Evolutionary conservation across 35 echinoderm and acorn worm genomes (phyloP).

Genomic region (Lytechinus pictus): DNA sequence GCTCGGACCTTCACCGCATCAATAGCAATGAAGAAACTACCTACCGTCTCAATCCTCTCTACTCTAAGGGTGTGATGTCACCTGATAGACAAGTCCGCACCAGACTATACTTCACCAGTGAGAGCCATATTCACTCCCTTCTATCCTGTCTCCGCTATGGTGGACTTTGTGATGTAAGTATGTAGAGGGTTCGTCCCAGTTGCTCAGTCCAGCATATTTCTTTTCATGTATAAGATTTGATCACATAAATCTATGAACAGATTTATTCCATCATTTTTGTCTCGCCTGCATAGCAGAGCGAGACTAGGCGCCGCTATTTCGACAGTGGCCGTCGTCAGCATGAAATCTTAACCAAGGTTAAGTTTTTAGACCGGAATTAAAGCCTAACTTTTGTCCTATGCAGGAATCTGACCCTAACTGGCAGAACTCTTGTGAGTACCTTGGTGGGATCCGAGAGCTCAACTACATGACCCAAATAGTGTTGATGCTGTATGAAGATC

Average conservation of each 20-base stretch:
- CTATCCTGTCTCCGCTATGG: slow-evolving; percentile 87
- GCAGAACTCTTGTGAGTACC: slow-evolving; percentile 83
- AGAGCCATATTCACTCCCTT: slow-evolving; percentile 96
- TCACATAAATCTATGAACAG: too few relatives aligned
- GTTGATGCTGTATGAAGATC: slow-evolving; percentile 97
- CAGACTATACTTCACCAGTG: slow-evolving; percentile 97
- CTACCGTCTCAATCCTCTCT: slow-evolving; percentile 85
- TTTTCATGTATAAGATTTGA: neutral
- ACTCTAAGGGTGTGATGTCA: slow-evolving; percentile 90
- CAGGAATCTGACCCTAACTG: slow-evolving; percentile 84
- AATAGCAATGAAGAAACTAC: slow-evolving; percentile 92
- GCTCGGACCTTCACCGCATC: slow-evolving; percentile 83
- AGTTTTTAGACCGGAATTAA: too few relatives aligned
- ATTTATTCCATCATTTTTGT: too few relatives aligned
- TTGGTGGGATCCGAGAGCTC: slow-evolving; percentile 88
- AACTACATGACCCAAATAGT: slow-evolving; percentile 99
- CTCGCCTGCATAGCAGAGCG: too few relatives aligned
- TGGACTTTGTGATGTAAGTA: slow-evolving; percentile 92
- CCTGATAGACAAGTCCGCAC: slow-evolving; percentile 96
- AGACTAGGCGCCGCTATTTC: too few relatives aligned
- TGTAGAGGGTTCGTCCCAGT: neutral
- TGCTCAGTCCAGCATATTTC: neutral
- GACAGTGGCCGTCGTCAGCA: too few relatives aligned
- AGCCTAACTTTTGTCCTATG: neutral
- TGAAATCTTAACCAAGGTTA: too few relatives aligned